Evolutionary conservation across 1,140 invertebrate species (phyloP), one percentile per base, ranked within the genome.

Genomic region (Melitaea cinxia): DNA sequence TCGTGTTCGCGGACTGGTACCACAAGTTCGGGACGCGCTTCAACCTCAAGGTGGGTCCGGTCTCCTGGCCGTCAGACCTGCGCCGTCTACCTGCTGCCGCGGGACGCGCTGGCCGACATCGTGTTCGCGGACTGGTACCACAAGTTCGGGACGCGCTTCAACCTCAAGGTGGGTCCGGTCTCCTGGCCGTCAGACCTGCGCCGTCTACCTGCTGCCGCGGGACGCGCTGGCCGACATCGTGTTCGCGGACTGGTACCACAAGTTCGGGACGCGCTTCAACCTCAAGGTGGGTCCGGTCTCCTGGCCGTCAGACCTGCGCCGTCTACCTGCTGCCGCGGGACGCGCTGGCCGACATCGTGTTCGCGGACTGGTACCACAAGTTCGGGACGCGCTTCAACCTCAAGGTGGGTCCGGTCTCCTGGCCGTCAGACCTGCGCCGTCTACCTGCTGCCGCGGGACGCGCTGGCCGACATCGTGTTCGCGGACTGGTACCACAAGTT

Each of bases 271-370:
- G 58, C 91, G 92, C 15, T 91, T 99, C 33, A 95, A 95, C 2
- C 96, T 97, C 65, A 98, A 97, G 88, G 95, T 91, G 28, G 15
- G 60, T 17, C 35, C n/a, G n/a, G n/a, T n/a, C n/a, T n/a, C n/a
- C n/a, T n/a, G n/a, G n/a, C n/a, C 93, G 3, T 85, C 94, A 50
- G 94, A 94, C 0, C 91, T n/a, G 95, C 15, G 99, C 97, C 82
- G 98, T 99, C 0, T 99, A 99, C 84, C 93, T 99, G 61, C 96
- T 98, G 0, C 96, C 98, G 0, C 95, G 97, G 80, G 97, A 99
- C 73, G 95, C 97, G 0, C 89, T 99, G 1, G 98, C 98, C 0
- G 96, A 99, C 80, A 93, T 98, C 37, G 94, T 99, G 10, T 99
- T 97, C 82, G 91, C 93, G 3, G 97, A 99, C 70, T 99, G 98